Percentiles rank a stretch among this genome's conserved stretches.
These are phyloP conservation scores for Diorhabda elongata DNA, from an alignment of 1,140 invertebrate species.

Conservation along the genomic window DNA sequence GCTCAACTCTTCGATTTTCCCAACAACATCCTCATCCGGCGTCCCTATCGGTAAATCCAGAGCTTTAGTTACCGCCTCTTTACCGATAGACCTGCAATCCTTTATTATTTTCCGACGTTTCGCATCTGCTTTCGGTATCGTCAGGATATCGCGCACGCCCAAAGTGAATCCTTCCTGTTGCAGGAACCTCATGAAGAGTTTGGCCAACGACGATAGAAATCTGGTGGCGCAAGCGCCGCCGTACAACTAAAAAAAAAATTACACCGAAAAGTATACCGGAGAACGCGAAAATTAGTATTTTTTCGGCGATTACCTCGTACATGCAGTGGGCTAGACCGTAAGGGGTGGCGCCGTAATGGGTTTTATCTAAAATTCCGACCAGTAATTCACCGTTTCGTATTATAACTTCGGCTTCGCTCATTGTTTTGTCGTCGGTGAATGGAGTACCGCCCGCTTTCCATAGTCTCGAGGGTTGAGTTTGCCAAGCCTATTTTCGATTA, in stretches of 20 bases:
- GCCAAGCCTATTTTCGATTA: constrained; percentile 55
- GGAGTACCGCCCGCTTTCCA: constrained; percentile 62
- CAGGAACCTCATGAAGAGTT: constrained; percentile 88
- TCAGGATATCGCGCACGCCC: constrained; percentile 91
- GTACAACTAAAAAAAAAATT: constrained; percentile 65
- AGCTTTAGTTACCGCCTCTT: constrained; percentile 63
- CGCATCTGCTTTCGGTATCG: constrained; percentile 66
- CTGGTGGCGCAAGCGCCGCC: constrained; percentile 78
- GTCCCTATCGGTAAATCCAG: constrained; percentile 63
- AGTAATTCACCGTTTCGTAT: constrained; percentile 86
- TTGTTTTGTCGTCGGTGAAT: constrained; percentile 53
- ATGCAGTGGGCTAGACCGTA: constrained; percentile 91
- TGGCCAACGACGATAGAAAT: constrained; percentile 84
- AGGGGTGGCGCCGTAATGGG: constrained; percentile 90
- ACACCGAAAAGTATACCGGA: background rate
- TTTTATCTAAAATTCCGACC: constrained; percentile 94
- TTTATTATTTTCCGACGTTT: constrained; percentile 69
- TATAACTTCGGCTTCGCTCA: constrained; percentile 90
- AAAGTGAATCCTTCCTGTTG: constrained; percentile 91
- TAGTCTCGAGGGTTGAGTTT: constrained; percentile 49
- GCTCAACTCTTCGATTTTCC: constrained; percentile 67
- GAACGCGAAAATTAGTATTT: too few species aligned
- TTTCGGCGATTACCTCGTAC: constrained; percentile 63
- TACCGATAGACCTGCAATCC: constrained; percentile 57
- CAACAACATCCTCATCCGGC: constrained; percentile 54